Evolutionary conservation across 2,888 invertebrate genomes (phyloP), one percentile per base, ranked within the genome.

Genomic region (Temnothorax ravouxi): DNA sequence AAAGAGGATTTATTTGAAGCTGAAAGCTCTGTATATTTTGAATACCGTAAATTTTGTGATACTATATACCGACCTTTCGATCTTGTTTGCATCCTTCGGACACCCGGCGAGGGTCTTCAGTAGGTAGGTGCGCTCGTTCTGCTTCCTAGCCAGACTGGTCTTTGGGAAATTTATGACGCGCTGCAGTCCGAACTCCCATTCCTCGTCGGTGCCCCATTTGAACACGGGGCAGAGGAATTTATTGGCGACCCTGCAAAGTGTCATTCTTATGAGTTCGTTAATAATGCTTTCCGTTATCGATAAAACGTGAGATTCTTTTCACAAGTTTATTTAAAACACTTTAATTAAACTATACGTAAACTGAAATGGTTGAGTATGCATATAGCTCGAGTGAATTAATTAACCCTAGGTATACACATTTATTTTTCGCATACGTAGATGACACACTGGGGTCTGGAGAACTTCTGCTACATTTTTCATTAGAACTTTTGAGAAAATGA

Each of bases 181-280:
- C 87, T 97, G 96, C 0, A 98, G 95, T 52, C 97, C 98, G 90
- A 98, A 98, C 87, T 97, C 96, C 98, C 98, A 98, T 94, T 98
- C 98, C 64, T 97, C 96, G 89, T 96, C 95, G 0, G 97, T 96
- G 0, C 98, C 98, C 97, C 97, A 98, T 94, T 97, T 97, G 94
- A 98, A 98, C 0, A 98, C 97, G 0, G 98, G 97, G 86, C 98
- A 98, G 86, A 98, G 96, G 94, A 96, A 97, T 92, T 97, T 96
- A 94, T 97, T 97, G 25, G 97, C 96, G 71, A 97, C 96, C 8
- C 98, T 98, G 93, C 9, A 93, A 93, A 80, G 9, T 52, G 52
- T 21, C 25, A 69, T 59, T 76, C 6, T 50, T n/a, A 4, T 1
- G 0, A 34, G 2, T 25, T 67, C 25, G 41, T 9, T 41, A 18